Conservation (phyloP, 2,888 invertebrate species). For the Dione vanillae region DNA sequence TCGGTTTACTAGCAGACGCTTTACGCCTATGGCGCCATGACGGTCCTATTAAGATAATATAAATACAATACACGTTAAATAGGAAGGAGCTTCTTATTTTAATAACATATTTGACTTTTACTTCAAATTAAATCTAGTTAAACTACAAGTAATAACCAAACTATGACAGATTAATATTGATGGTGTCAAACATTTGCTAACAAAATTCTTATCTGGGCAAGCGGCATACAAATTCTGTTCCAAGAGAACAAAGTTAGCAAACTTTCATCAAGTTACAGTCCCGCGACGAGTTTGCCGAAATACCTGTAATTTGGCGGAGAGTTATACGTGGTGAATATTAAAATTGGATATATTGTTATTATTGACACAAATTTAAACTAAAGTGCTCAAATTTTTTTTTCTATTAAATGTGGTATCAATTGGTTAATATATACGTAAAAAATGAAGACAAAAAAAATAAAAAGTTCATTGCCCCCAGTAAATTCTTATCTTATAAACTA, state of each 20-base stretch:
- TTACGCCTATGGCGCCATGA: too few species aligned
- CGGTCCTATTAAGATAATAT: too few species aligned
- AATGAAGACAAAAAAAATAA: too few species aligned
- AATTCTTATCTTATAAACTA: too few species aligned
- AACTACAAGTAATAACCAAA: neutral
- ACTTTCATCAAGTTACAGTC: slow-evolving; percentile 11
- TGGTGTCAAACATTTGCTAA: slow-evolving; percentile 1
- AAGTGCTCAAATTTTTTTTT: too few species aligned
- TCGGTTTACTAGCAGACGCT: too few species aligned
- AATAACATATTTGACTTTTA: too few species aligned
- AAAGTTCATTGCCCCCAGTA: too few species aligned
- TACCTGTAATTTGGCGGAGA: neutral
- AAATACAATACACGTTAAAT: too few species aligned
- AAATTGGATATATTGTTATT: neutral
- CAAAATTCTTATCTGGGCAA: slow-evolving; percentile 15
- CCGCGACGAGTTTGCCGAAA: slow-evolving; percentile 9
- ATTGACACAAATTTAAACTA: neutral
- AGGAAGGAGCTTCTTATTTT: too few species aligned
- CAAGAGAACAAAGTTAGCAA: slow-evolving; percentile 7
- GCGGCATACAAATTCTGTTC: slow-evolving; percentile 15
- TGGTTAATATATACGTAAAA: too few species aligned
- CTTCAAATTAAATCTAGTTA: neutral
- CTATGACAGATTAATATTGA: slow-evolving; percentile 7
- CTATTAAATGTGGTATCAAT: too few species aligned
- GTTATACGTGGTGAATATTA: neutral